Base-by-base conservation (phyloP, 2,797 vertebrate genomes). In the Aplochiton taeniatus region DNA sequence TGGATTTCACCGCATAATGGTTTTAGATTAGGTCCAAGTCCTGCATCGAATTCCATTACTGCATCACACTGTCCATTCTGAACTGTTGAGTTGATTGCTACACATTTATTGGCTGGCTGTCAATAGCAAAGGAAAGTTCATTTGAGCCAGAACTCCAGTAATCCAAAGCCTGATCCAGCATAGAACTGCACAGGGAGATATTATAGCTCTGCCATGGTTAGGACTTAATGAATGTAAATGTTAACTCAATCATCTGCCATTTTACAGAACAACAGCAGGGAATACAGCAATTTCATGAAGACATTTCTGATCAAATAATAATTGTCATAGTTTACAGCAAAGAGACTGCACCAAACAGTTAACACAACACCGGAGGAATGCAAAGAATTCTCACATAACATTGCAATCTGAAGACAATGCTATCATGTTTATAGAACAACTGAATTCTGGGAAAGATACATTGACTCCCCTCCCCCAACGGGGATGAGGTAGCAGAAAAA, bases 1-100 rank as follows among this genome's bases (percentile, higher is more conserved):
- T 61, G 19, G 58, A 49, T 61, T 61, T 49, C 45, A 61, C 31
- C 19, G 45, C 58, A 49, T 61, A 31, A 49, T 48, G 58, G 18
- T 46, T 31, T 31, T 31, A 31, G 44, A 49, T 19, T 14, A 41
- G 48, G 58, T 48, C 41, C 9, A 31, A 61, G 20, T 49, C 13
- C 45, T 48, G 13, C 19, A 48, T 18, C 31, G 47, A 48, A 61
- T 61, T 46, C 16, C 57, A 45, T 58, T 20, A 50, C 2, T 11
- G 18, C 44, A 59, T 17, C 14, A 43, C 17, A 44, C 43, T 16
- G 41, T 31, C 43, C 12, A 31, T 49, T 48, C 46, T n/a, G 19
- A 48, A 19, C 47, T 48, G 45, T 13, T 61, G n/a, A 19, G 46
- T 9, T 48, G 11, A 16, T 49, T 49, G 46, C 19, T 4, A 16